Evolutionary conservation across 1,140 invertebrate species (phyloP).

Genomic region (Helicoverpa zea): DNA sequence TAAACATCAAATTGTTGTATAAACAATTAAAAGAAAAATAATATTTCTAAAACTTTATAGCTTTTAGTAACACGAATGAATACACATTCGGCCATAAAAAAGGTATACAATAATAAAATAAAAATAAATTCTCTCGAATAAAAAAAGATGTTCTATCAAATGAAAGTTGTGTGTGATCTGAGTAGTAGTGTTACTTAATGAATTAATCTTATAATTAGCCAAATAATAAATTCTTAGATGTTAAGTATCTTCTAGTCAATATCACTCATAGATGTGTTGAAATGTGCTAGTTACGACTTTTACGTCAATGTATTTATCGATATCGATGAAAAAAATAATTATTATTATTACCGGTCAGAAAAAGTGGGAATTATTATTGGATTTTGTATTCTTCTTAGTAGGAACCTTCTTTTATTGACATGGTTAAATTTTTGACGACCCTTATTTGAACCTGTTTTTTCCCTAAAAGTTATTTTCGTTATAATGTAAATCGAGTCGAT

Average conservation of each 20-base stretch:
- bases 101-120: conserved; percentile 42
- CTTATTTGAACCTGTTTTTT: too few relatives aligned
- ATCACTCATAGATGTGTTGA: conserved; percentile 39
- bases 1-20: not conserved
- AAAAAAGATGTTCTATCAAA: conserved; percentile 17
- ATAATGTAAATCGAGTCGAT: too few relatives aligned
- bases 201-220: conserved; percentile 49
- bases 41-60: conserved; percentile 5
- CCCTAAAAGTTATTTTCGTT: too few relatives aligned
- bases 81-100: conserved; percentile 22
- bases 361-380: not conserved
- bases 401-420: too few relatives aligned
- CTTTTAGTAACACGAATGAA: conserved; percentile 21
- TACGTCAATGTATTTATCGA: conserved; percentile 36
- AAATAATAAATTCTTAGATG: conserved; percentile 50
- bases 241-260: conserved; percentile 54
- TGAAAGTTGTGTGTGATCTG: conserved; percentile 11
- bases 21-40: not conserved
- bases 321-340: not conserved
- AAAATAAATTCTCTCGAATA: conserved; percentile 1
- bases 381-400: too few relatives aligned
- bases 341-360: conserved; percentile 23
- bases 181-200: conserved; percentile 36
- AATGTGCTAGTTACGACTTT: conserved; percentile 42
- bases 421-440: too few relatives aligned